Conservation (phyloP, 2,113 vertebrate species). For the Rhabdornis inornatus region DNA sequence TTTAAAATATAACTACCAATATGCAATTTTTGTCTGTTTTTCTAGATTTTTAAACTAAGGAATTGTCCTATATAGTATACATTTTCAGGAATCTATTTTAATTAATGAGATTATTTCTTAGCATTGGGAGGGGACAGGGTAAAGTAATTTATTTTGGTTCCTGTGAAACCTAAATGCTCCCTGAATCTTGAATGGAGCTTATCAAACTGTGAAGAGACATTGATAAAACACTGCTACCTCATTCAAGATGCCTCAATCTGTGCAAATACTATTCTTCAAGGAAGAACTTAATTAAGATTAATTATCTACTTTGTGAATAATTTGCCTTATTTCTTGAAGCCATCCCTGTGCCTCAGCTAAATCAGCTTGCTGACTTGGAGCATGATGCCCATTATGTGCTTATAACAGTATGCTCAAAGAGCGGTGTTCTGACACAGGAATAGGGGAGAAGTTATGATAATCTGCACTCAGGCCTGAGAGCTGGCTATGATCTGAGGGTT, state of each 20-base stretch:
- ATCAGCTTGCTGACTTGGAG: not conserved
- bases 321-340: not conserved
- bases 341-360: not conserved
- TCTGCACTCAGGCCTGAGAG: not conserved
- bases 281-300: not conserved
- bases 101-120: not conserved
- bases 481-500: not conserved
- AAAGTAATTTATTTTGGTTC: not conserved
- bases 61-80: not conserved
- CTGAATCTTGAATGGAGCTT: not conserved
- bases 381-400: not conserved
- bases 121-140: not conserved
- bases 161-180: not conserved
- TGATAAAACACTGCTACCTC: not conserved
- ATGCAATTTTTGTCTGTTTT: slow-evolving; percentile 70
- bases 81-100: not conserved
- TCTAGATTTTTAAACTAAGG: slow-evolving; percentile 4
- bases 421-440: not conserved
- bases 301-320: not conserved
- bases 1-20: slow-evolving; percentile 87
- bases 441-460: not conserved
- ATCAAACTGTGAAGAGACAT: not conserved
- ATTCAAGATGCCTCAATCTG: not conserved
- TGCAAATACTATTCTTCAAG: not conserved
- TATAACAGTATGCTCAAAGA: not conserved